Evolutionary conservation across 1,140 invertebrate genomes (phyloP).

Genomic region (Euschistus heros): DNA sequence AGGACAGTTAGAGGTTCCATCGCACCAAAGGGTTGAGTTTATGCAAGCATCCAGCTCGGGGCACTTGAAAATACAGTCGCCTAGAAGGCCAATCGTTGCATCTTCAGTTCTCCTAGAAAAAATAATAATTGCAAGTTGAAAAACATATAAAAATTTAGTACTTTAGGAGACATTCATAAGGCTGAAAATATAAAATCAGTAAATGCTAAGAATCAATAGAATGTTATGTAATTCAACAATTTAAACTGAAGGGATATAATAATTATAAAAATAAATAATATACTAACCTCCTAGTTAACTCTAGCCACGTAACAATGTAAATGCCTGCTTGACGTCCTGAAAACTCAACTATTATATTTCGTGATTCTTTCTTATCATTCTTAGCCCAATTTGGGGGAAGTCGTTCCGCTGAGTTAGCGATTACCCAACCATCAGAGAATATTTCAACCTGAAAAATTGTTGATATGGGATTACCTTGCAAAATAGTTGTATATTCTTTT

Average conservation of each 20-base stretch:
- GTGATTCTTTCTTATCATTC: slow-evolving; percentile 46
- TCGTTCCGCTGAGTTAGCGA: slow-evolving; percentile 35
- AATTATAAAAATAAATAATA: neutral
- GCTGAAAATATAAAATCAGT: too few species aligned
- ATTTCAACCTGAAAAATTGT: slow-evolving; percentile 43
- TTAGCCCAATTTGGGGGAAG: slow-evolving; percentile 39
- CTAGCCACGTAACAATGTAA: slow-evolving; percentile 71
- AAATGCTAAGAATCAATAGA: too few species aligned
- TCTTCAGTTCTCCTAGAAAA: slow-evolving; percentile 35
- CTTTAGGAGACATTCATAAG: neutral
- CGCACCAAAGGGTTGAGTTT: slow-evolving; percentile 77
- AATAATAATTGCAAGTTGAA: neutral
- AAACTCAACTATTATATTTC: slow-evolving; percentile 64
- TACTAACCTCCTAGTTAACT: slow-evolving; percentile 54
- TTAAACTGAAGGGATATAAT: neutral
- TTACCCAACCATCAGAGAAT: slow-evolving; percentile 71
- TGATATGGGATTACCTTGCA: too few species aligned
- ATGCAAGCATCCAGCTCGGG: slow-evolving; percentile 80
- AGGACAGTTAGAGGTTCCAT: slow-evolving; percentile 72
- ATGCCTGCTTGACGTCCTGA: slow-evolving; percentile 58
- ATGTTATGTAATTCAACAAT: too few species aligned
- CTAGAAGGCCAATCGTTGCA: slow-evolving; percentile 44
- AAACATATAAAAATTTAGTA: neutral
- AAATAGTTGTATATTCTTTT: too few species aligned
- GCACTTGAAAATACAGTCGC: slow-evolving; percentile 68